Evolutionary conservation across 2,113 vertebrate species (phyloP), one percentile per base, ranked within the genome.

Genomic region (Ornithorhynchus anatinus): DNA sequence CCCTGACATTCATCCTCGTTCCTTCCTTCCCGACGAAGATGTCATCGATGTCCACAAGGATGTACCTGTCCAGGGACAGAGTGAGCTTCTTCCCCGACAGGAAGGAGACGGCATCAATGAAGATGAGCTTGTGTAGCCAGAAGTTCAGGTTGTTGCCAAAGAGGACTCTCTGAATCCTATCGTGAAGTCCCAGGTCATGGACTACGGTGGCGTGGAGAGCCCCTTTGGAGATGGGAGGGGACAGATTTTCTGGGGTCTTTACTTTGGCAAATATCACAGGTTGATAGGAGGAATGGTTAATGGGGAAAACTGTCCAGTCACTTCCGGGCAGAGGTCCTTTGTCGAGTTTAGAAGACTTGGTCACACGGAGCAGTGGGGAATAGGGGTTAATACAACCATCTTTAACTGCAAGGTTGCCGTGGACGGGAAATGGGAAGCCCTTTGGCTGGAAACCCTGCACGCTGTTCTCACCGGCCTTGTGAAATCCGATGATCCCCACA

Each of bases 11-110:
- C 94, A 95, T 95, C 31, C 94, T 91, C 1, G 94, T 95, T 54
- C 93, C 91, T 27, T 94, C 94, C 77, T 94, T 95, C 44, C 93
- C 94, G 69, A 95, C 94, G 81, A 95, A 95, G 84, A 95, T 95
- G 73, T 95, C 94, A 78, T 95, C 94, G 66, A 95, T 94, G 75
- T 95, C 94, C 90, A 94, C 94, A 33, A 94, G 92, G 72, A 95
- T 74, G 65, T 93, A 94, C 79, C 94, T 92, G 75, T 95, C 91
- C 91, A 95, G 82, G 66, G 94, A 91, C 19, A 95, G 58, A 2
- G 63, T 76, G 56, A 95, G 88, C 66, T 87, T 91, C 84, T 85
- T 91, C 65, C 92, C 89, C 23, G 94, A 89, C 27, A 95, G 82
- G 80, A 93, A 95, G 80, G 91, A 91, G 71, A 95, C 73, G 44